These are phyloP conservation scores for Ambastaia sidthimunki DNA, from an alignment of 2,797 vertebrate species.

Conservation along the genomic window DNA sequence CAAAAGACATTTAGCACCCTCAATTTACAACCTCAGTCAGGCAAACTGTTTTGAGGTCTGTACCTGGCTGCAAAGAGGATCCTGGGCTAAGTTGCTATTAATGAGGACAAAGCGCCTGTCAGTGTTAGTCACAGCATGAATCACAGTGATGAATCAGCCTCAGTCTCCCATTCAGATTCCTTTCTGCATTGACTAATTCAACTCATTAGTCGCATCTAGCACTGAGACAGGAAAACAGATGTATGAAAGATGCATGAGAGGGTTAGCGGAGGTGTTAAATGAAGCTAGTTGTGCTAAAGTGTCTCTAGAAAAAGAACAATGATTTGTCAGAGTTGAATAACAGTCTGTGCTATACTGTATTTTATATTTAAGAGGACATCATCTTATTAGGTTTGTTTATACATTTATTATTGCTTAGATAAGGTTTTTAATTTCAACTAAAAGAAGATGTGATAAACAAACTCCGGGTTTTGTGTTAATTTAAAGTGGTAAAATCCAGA, in stretches of 20 bases:
- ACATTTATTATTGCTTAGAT: not conserved
- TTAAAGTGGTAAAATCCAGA: slow-evolving; percentile 29
- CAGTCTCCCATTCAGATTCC: slow-evolving; percentile 65
- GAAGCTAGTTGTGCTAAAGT: slow-evolving; percentile 27
- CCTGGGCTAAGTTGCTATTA: slow-evolving; percentile 41
- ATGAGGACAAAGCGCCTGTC: slow-evolving; percentile 54
- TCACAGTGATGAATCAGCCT: slow-evolving; percentile 77
- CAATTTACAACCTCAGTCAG: slow-evolving; percentile 39
- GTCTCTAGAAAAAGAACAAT: slow-evolving; percentile 3
- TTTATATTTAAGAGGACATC: not conserved
- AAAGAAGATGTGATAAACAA: not conserved
- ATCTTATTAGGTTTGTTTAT: not conserved
- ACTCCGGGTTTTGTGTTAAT: slow-evolving; percentile 15
- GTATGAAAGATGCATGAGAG: slow-evolving; percentile 50
- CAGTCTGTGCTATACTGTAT: not conserved
- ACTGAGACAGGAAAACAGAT: slow-evolving; percentile 46
- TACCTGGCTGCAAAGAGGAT: slow-evolving; percentile 28
- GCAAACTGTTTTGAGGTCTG: slow-evolving; percentile 38
- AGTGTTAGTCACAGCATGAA: slow-evolving; percentile 63
- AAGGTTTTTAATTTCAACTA: not conserved
- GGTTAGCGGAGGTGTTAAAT: slow-evolving; percentile 59
- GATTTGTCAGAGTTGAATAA: not conserved
- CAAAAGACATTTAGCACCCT: slow-evolving; percentile 10
- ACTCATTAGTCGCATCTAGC: slow-evolving; percentile 71
- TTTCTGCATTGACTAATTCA: slow-evolving; percentile 64